These are phyloP conservation scores for Melanotaenia pygmaea DNA, from an alignment of 2,797 vertebrate genomes.

Conservation along the genomic window DNA sequence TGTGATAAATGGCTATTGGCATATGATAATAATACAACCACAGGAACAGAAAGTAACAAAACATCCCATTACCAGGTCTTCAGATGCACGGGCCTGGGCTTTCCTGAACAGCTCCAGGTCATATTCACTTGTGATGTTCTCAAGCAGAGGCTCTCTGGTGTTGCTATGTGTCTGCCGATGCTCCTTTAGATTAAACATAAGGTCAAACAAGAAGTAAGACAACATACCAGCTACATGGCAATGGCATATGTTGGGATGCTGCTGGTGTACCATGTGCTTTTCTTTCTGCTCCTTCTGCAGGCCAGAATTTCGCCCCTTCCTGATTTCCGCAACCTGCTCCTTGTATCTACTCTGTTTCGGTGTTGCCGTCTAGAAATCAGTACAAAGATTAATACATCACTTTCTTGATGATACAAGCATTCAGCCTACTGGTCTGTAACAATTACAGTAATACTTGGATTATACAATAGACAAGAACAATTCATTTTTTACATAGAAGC, in stretches of 20 bases:
- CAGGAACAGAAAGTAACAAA: neutral
- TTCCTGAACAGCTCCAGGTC: constrained; percentile 98
- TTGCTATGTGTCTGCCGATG: constrained; percentile 91
- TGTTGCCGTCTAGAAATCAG: constrained; percentile 87
- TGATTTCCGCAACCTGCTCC: constrained; percentile 95
- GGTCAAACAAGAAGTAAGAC: neutral
- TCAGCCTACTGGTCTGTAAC: neutral
- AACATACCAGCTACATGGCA: neutral
- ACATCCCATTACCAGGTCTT: constrained; percentile 90
- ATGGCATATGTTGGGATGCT: neutral
- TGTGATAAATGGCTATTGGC: neutral
- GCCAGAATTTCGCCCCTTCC: constrained; percentile 94
- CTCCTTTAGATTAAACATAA: constrained; percentile 80
- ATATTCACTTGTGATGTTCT: constrained; percentile 98
- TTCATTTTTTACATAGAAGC: neutral
- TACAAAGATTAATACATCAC: neutral
- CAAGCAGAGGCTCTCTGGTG: constrained; percentile 92
- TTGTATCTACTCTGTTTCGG: constrained; percentile 94
- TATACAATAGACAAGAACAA: neutral
- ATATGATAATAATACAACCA: neutral
- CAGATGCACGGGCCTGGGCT: constrained; percentile 95
- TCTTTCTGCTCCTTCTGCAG: constrained; percentile 98
- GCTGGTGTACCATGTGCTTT: constrained; percentile 90
- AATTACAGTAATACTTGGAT: neutral
- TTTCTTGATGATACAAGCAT: neutral